A percentile compares a stretch with the other conserved stretches of the same genome.
Conservation (phyloP, 2,888 invertebrate species). For the Parasteatoda lunata region DNA sequence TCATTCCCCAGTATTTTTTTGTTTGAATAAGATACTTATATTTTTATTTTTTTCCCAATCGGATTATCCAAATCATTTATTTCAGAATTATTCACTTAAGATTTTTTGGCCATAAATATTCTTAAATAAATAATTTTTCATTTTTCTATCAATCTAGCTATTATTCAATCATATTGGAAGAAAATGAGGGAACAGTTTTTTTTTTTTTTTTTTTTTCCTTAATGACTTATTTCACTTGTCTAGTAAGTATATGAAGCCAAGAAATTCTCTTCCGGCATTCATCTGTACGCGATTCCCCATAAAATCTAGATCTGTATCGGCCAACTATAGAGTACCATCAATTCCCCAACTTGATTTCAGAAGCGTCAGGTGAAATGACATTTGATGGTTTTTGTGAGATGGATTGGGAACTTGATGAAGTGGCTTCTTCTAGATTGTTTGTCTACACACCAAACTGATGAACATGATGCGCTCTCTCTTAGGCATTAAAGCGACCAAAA, state of each 20-base stretch:
- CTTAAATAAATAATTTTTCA: too few relatives aligned
- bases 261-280: constrained; percentile 61
- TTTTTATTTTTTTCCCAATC: too few relatives aligned
- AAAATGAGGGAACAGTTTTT: not conserved
- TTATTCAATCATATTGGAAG: not conserved
- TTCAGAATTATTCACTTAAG: too few relatives aligned
- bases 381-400: constrained; percentile 57
- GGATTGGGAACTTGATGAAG: constrained; percentile 50
- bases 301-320: constrained; percentile 56
- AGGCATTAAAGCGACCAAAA: constrained; percentile 46
- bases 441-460: constrained; percentile 32
- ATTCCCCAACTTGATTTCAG: constrained; percentile 60
- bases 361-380: constrained; percentile 65
- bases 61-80: too few relatives aligned
- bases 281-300: constrained; percentile 44
- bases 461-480: constrained; percentile 46
- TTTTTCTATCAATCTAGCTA: not conserved
- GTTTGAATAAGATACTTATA: too few relatives aligned
- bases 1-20: too few relatives aligned
- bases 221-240: constrained; percentile 26
- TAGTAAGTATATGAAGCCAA: not conserved
- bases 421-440: constrained; percentile 39
- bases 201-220: not conserved
- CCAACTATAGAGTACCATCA: constrained; percentile 54
- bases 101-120: too few relatives aligned